These are phyloP conservation scores for Sarcophaga rosellei DNA, from an alignment of 2,888 invertebrate species.

Conservation along the genomic window DNA sequence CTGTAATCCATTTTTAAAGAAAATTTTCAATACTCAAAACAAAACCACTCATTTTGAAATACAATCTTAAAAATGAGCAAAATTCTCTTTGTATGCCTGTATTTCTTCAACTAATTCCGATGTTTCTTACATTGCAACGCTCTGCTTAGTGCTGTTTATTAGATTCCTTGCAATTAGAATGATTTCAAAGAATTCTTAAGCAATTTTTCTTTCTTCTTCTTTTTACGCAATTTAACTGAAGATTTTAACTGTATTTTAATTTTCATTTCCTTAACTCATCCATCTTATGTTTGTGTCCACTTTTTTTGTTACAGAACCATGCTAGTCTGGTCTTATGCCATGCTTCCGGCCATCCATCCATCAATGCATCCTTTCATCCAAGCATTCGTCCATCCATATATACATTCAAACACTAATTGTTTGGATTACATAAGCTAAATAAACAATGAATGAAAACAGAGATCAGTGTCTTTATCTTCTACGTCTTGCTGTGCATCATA, in stretches of 20 bases:
- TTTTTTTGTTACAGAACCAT: not conserved
- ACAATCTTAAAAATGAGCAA: too few species aligned
- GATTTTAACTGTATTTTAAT: slow-evolving; percentile 19
- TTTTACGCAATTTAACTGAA: slow-evolving; percentile 10
- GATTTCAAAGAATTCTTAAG: not conserved
- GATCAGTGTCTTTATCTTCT: slow-evolving; percentile 58
- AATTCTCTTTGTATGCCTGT: too few species aligned
- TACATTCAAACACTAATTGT: slow-evolving; percentile 61
- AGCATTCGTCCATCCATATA: not conserved
- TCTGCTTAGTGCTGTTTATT: not conserved
- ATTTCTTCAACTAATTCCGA: too few species aligned
- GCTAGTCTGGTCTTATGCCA: not conserved
- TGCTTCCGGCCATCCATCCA: not conserved
- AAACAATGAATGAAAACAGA: slow-evolving; percentile 60
- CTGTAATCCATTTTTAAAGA: too few species aligned
- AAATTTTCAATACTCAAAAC: too few species aligned
- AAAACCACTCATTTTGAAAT: too few species aligned
- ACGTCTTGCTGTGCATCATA: slow-evolving; percentile 7
- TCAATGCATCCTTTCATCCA: slow-evolving; percentile 11
- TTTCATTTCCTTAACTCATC: slow-evolving; percentile 15
- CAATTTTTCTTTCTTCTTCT: not conserved
- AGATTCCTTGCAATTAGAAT: not conserved
- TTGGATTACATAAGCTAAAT: slow-evolving; percentile 66
- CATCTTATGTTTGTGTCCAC: slow-evolving; percentile 7
- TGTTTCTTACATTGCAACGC: too few species aligned